Percentiles rank a stretch among this genome's conserved stretches.
phyloP scores from a whole-genome alignment of 2,888 invertebrate genomes.

The Ptychoptera albimana region DNA sequence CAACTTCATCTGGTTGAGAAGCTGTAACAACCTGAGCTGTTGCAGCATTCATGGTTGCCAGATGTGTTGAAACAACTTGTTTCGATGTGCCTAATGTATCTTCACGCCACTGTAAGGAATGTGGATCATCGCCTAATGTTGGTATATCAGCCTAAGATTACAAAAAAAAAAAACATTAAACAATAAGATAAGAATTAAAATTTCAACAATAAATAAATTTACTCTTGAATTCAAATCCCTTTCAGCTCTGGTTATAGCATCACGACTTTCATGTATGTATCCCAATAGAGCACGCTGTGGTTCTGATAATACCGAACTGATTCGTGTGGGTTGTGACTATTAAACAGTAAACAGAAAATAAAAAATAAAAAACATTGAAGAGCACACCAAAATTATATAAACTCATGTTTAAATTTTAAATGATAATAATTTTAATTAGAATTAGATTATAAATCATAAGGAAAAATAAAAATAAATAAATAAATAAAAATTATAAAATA shows the following conservation, averaged over 20 bases:
- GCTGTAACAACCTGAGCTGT: slow-evolving; percentile 95
- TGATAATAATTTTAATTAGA: too few relatives aligned
- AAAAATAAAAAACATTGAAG: background rate
- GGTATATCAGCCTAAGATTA: slow-evolving; percentile 36
- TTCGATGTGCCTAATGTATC: slow-evolving; percentile 86
- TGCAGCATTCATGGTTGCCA: slow-evolving; percentile 98
- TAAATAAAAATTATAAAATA: too few relatives aligned
- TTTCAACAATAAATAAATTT: slow-evolving; percentile 4
- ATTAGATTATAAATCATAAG: too few relatives aligned
- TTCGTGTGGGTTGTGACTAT: slow-evolving; percentile 50
- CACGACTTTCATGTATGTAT: slow-evolving; percentile 78
- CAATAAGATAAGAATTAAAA: background rate
- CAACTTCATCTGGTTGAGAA: slow-evolving; percentile 77
- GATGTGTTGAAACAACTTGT: slow-evolving; percentile 90
- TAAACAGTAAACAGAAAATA: background rate
- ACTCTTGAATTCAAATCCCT: slow-evolving; percentile 46
- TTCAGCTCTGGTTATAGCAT: slow-evolving; percentile 75
- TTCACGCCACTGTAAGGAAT: slow-evolving; percentile 86
- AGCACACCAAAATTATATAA: background rate
- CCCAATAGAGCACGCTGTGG: slow-evolving; percentile 86
- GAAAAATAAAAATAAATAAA: background rate
- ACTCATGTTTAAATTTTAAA: background rate
- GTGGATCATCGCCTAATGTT: slow-evolving; percentile 66
- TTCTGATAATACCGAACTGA: slow-evolving; percentile 73
- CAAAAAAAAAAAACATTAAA: slow-evolving; percentile 9